Conservation (phyloP, 2,888 invertebrate genomes). For the Campoplex capitator region DNA sequence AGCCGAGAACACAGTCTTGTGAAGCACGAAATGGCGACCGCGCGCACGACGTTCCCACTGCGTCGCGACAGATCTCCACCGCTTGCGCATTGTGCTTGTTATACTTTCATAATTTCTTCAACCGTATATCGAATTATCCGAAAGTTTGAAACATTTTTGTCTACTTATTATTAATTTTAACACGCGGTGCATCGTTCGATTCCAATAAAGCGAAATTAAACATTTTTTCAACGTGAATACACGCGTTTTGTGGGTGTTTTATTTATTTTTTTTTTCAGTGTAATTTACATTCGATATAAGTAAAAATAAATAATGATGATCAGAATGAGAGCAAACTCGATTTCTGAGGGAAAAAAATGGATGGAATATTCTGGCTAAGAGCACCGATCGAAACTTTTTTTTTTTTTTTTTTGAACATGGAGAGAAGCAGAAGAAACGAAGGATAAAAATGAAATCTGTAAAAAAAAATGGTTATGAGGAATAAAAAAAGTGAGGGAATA, state of each 20-base stretch:
- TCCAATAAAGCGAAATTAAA: background rate
- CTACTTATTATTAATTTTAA: background rate
- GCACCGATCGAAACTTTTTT: conserved; percentile 22
- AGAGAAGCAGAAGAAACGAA: background rate
- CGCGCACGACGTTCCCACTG: conserved; percentile 8
- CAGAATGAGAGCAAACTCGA: background rate
- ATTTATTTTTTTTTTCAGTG: conserved; percentile 1
- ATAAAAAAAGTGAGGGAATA: conserved; percentile 55
- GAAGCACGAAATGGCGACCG: conserved; percentile 55
- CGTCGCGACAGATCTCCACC: conserved; percentile 11
- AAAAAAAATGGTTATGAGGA: background rate
- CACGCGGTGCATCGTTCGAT: background rate
- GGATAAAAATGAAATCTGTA: background rate
- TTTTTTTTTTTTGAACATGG: background rate
- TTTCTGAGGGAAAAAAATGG: background rate
- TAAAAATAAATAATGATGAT: background rate
- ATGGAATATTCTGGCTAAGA: background rate
- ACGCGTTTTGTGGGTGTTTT: background rate
- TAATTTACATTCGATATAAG: background rate
- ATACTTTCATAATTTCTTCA: background rate
- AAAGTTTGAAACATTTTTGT: background rate
- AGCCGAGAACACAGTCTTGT: conserved; percentile 2
- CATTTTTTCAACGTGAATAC: background rate
- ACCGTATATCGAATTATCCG: background rate
- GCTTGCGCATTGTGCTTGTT: conserved; percentile 2